A percentile compares a stretch with the other conserved stretches of the same genome.
phyloP scores from a whole-genome alignment of 2,113 vertebrate genomes.

The Acinonyx jubatus region DNA sequence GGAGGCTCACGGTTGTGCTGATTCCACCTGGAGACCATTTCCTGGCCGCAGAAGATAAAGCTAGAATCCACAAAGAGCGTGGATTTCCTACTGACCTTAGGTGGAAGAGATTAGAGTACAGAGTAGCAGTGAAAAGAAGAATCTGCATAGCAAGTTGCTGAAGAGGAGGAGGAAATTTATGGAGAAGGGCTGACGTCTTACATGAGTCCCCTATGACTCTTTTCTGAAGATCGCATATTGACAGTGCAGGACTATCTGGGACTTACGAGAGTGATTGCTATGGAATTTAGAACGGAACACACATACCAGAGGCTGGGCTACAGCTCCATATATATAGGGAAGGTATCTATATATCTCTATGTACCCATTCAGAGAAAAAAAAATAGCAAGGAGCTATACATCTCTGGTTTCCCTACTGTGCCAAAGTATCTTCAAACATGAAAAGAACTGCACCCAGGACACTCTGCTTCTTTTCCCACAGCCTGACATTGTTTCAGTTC shows the following conservation, averaged over 20 bases:
- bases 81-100: background rate
- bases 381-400: background rate
- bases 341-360: background rate
- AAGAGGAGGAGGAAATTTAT: background rate
- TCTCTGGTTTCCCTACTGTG: slow-evolving; percentile 1
- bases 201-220: background rate
- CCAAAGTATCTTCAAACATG: slow-evolving; percentile 33
- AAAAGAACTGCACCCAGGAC: background rate
- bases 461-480: slow-evolving; percentile 26
- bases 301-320: background rate
- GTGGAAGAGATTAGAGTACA: background rate
- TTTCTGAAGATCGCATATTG: background rate
- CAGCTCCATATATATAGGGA: background rate
- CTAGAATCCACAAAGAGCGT: background rate
- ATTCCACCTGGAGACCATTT: background rate
- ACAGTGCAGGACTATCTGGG: background rate
- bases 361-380: slow-evolving; percentile 14
- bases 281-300: background rate
- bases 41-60: background rate
- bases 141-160: background rate
- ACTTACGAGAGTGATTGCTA: background rate
- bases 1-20: background rate
- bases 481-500: slow-evolving; percentile 67
- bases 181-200: background rate
- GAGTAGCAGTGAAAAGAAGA: background rate